These are phyloP conservation scores for Hippolais icterina DNA, from an alignment of 2,113 vertebrate species.

Conservation along the genomic window DNA sequence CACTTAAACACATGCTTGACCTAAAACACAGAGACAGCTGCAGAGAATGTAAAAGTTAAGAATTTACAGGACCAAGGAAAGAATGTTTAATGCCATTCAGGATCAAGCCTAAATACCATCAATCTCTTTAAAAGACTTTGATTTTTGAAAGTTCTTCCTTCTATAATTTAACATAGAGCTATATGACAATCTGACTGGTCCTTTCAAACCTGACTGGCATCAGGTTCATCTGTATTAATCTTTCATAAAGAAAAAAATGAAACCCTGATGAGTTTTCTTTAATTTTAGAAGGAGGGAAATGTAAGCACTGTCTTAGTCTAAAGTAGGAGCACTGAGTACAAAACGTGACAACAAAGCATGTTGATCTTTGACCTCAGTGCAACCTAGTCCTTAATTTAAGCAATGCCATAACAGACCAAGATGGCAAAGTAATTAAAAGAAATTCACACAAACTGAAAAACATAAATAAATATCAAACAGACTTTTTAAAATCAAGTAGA, in stretches of 20 bases:
- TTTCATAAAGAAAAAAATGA: not conserved
- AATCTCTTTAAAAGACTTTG: not conserved
- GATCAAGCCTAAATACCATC: not conserved
- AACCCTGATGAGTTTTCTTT: not conserved
- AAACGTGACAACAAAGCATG: rapidly evolving
- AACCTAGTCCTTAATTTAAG: not conserved
- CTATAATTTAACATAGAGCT: not conserved
- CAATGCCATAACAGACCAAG: not conserved
- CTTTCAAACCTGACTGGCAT: not conserved
- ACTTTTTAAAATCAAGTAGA: not conserved
- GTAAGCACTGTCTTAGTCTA: not conserved
- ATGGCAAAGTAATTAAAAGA: not conserved
- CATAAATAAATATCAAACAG: not conserved
- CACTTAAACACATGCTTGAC: conserved; percentile 41
- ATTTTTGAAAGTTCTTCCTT: not conserved
- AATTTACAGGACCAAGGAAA: not conserved
- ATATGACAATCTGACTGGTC: not conserved
- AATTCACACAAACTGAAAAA: not conserved
- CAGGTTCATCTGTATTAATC: not conserved
- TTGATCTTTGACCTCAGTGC: not conserved
- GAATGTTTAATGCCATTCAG: not conserved
- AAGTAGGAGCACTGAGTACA: not conserved
- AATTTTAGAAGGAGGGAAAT: not conserved
- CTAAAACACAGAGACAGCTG: conserved; percentile 18
- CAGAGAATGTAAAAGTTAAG: conserved; percentile 10